These are phyloP conservation scores for Melanotaenia trifasciata DNA, from an alignment of 2,797 vertebrate genomes.

Conservation along the genomic window DNA sequence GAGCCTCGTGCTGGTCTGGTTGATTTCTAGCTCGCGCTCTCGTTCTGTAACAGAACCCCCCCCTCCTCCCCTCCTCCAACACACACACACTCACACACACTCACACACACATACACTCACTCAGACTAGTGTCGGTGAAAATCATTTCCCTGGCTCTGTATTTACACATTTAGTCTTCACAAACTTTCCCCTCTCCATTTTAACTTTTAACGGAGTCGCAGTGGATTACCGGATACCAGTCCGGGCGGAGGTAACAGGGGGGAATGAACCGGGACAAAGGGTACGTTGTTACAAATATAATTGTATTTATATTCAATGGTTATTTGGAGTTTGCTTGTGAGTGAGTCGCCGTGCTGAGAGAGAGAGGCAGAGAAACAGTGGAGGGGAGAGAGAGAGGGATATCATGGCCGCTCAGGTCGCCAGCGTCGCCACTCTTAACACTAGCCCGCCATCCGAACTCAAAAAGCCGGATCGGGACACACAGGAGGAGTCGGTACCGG, in stretches of 20 bases:
- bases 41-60: constrained; percentile 85
- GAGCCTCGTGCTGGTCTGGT: constrained; percentile 99
- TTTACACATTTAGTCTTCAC: constrained; percentile 77
- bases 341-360: constrained; percentile 83
- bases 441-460: constrained; percentile 93
- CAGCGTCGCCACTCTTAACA: constrained; percentile 91
- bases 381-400: constrained; percentile 74
- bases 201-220: constrained; percentile 82
- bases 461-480: constrained; percentile 94
- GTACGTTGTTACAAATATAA: constrained; percentile 82
- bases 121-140: constrained; percentile 77
- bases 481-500: constrained; percentile 88
- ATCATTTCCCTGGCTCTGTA: constrained; percentile 78
- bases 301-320: constrained; percentile 85
- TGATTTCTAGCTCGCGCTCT: constrained; percentile 88
- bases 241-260: constrained; percentile 79
- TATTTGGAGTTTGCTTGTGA: constrained; percentile 80
- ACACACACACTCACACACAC: constrained; percentile 58
- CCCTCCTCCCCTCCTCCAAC: constrained; percentile 26
- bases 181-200: constrained; percentile 71
- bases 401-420: constrained; percentile 99
- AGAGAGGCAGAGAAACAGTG: constrained; percentile 73
- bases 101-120: constrained; percentile 37
- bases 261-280: constrained; percentile 85
- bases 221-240: constrained; percentile 85